Evolutionary conservation across 2,888 invertebrate species (phyloP), one percentile per base, ranked within the genome.

Genomic region (Amiota minor): DNA sequence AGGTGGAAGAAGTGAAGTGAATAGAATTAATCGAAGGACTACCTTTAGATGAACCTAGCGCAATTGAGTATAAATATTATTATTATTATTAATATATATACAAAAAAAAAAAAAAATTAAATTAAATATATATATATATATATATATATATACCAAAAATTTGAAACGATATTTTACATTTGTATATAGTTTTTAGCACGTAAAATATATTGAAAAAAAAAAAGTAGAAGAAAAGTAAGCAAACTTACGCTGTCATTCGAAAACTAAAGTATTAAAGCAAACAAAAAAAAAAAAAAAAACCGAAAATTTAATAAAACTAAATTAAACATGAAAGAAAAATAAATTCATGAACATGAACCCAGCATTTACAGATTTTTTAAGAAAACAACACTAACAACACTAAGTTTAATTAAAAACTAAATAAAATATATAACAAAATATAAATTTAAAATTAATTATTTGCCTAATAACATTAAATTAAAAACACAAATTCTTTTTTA

Each of bases 1-100:
- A 71, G 72, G 71, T 53, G 73, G 76, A 78, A 80, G 83, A 82
- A 85, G 85, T 89, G 86, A 73, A 76, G 78, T 80, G 83, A 82
- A 85, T 85, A 89, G 86, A 89, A 88, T 86, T 81, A 86, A 89
- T 89, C 89, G 65, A 65, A 47, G n/a, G 65, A 20, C 35, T 86
- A 89, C 86, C 87, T 88, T 89, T 87, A 89, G 88, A 86, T 81
- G 87, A 89, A 89, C 89, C 87, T 89, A 89, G 89, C 89, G 89
- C 89, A 89, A 89, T 89, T 89, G 89, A 86, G 67, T 86, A 76
- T 85, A 80, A 83, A 84, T 84, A 88, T 82, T 77, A 77, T 72
- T 74, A 71, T 73, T 56, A 74, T 74, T 56, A 73, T 50, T 75
- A 72, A 73, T 59, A 76, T 18, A 47, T 46, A 59, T 12, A 72